A percentile compares a stretch with the other conserved stretches of the same genome.
Evolutionary conservation across 2,113 vertebrate species (phyloP).

Genomic region (Irena cyanogastra): DNA sequence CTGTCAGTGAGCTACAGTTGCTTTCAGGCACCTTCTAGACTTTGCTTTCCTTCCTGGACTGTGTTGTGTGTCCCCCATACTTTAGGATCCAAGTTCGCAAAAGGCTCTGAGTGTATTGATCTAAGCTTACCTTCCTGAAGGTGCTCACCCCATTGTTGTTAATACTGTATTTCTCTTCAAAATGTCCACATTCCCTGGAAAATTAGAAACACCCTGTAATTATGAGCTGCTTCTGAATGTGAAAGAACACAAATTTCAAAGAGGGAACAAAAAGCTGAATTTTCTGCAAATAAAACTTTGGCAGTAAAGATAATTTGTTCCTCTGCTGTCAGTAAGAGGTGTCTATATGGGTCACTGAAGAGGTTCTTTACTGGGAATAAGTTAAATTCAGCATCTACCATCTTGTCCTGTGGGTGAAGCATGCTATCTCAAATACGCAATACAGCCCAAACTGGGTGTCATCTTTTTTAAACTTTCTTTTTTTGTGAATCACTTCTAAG

Average conservation of each 20-base stretch:
- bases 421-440: constrained; percentile 40
- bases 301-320: constrained; percentile 8
- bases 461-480: constrained; percentile 50
- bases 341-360: constrained; percentile 47
- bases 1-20: constrained; percentile 30
- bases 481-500: constrained; percentile 38
- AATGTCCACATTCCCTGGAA: background rate
- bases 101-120: background rate
- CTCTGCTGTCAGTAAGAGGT: constrained; percentile 32
- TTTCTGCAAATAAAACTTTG: constrained; percentile 10
- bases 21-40: constrained; percentile 30
- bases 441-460: constrained; percentile 23
- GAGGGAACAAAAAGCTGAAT: background rate
- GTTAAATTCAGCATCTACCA: constrained; percentile 61
- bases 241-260: background rate
- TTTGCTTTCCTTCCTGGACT: constrained; percentile 1
- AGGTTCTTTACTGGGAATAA: constrained; percentile 41
- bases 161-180: background rate
- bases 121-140: background rate
- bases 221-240: background rate
- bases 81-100: background rate
- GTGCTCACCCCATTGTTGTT: background rate
- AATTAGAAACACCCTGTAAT: constrained; percentile 1
- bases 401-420: constrained; percentile 60
- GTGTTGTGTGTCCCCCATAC: rapidly evolving